Evolutionary conservation across 2,113 vertebrate genomes (phyloP), one percentile per base, ranked within the genome.

Genomic region (Ochotona princeps): DNA sequence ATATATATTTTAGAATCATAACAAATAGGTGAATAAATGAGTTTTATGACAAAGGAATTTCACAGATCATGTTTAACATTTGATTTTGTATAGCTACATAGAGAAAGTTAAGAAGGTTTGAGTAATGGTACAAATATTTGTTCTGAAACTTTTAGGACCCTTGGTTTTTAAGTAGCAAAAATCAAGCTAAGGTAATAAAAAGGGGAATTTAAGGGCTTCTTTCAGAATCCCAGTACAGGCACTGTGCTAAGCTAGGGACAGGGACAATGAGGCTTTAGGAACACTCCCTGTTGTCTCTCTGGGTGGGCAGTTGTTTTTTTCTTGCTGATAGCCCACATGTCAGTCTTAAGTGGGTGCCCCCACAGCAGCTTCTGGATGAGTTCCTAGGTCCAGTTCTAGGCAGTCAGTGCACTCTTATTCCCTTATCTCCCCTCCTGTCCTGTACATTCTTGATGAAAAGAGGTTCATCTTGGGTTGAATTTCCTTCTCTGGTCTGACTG

Each of bases 51-150:
- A 88, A 85, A 94, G 28, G 44, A 26, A 66, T 76, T 91, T 89
- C 35, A 75, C 54, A 90, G 32, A 65, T 72, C 44, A 51, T 86
- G 54, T 87, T 60, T 60, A 83, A 74, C 95, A 26, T 14, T 92
- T 57, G 89, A 14, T 21, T 51, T 88, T 90, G 91, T 83, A 70
- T 17, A 93, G 60, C 86, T 86, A 38, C 47, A 83, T 57, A 84
- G 87, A 63, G 67, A 91, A 91, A 54, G 17, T 76, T 67, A 85
- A 88, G 61, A 92, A 90, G 72, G 44, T 87, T 82, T 95, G 69
- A 92, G 9, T 90, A 87, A 70, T 54, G 89, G 38, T 94, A 76
- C n/a, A 92, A 15, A 30, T 86, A 47, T 83, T 88, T 89, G 30
- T 83, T 80, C 44, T 81, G 84, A 94, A 83, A 84, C 28, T 85